Conservation (phyloP, 1,140 invertebrate species). For the Drosophila obscura region DNA sequence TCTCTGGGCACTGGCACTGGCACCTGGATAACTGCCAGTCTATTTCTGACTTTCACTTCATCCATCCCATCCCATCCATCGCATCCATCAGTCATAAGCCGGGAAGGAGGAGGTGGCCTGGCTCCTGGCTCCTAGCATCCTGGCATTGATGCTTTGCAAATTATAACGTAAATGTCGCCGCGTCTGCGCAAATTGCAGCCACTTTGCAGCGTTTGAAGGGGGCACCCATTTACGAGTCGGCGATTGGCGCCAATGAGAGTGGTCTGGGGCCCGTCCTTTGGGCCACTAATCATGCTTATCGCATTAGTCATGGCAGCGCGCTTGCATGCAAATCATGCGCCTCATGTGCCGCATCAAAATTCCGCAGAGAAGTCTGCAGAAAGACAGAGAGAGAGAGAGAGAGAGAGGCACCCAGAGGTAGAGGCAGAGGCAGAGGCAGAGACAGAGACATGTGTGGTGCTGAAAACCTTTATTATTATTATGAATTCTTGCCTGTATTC, state of each 20-base stretch:
- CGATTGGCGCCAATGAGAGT: constrained; percentile 58
- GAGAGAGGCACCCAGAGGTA: constrained; percentile 1
- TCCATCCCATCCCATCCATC: background rate
- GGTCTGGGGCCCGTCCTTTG: constrained; percentile 18
- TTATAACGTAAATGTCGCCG: constrained; percentile 76
- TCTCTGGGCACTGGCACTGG: background rate
- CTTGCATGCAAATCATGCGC: constrained; percentile 78
- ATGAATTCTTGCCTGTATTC: constrained; percentile 58
- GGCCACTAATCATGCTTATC: constrained; percentile 81
- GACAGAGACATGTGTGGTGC: constrained; percentile 50
- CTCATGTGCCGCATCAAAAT: constrained; percentile 75
- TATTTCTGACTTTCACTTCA: constrained; percentile 69
- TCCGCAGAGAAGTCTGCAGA: constrained; percentile 68
- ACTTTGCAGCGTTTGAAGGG: constrained; percentile 43
- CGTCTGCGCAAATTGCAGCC: constrained; percentile 60
- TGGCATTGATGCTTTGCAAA: constrained; percentile 31
- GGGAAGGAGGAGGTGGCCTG: constrained; percentile 12
- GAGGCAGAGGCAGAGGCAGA: constrained; percentile 1
- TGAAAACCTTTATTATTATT: constrained; percentile 59
- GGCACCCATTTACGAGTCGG: constrained; percentile 45
- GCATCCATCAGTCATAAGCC: constrained; percentile 39
- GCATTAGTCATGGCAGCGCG: constrained; percentile 77
- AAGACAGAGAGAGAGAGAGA: constrained; percentile 28
- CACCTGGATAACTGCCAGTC: constrained; percentile 18
- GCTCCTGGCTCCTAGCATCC: constrained; percentile 10